Evolutionary conservation across 37 sponge, comb jelly and placozoan genomes (phyloP).

Genomic region (Petrosia ficiformis): DNA sequence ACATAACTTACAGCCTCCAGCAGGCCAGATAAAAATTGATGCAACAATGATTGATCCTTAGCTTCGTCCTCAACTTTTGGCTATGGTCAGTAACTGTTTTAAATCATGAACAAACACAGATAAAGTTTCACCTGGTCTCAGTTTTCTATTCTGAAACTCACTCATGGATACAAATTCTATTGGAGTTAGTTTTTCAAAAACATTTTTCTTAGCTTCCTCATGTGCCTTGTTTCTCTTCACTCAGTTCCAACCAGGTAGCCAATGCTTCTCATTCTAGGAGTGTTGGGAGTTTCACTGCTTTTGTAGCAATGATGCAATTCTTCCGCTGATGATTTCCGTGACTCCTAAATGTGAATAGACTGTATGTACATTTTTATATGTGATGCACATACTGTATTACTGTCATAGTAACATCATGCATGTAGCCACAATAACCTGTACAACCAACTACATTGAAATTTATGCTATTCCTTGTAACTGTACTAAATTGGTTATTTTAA

Average conservation of each 20-base stretch:
- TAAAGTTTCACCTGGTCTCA: slow-evolving; percentile 35
- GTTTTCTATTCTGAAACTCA: slow-evolving; percentile 28
- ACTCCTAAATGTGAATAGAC: no score
- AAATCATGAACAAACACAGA: slow-evolving; percentile 46
- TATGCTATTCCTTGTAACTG: no score
- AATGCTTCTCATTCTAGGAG: slow-evolving; percentile 41
- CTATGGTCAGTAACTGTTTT: slow-evolving; percentile 38
- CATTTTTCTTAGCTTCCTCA: neutral
- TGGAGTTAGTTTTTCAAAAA: slow-evolving; percentile 3
- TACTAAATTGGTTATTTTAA: no score
- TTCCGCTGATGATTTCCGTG: no score
- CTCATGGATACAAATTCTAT: slow-evolving; percentile 23
- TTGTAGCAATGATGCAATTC: no score
- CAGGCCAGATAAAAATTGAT: slow-evolving; percentile 44
- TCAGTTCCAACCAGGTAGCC: slow-evolving; percentile 43
- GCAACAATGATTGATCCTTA: slow-evolving; percentile 28
- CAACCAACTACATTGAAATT: no score
- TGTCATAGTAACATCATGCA: no score
- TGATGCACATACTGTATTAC: no score
- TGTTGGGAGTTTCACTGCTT: slow-evolving; percentile 22
- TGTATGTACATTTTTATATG: no score
- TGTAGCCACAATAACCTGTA: no score
- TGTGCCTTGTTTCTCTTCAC: slow-evolving; percentile 9
- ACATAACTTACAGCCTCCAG: slow-evolving; percentile 18
- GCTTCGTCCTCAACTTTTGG: slow-evolving; percentile 29